A percentile compares a stretch with the other conserved stretches of the same genome.
phyloP scores from a whole-genome alignment of 1,140 invertebrate species.

The Drosophila jambulina region DNA sequence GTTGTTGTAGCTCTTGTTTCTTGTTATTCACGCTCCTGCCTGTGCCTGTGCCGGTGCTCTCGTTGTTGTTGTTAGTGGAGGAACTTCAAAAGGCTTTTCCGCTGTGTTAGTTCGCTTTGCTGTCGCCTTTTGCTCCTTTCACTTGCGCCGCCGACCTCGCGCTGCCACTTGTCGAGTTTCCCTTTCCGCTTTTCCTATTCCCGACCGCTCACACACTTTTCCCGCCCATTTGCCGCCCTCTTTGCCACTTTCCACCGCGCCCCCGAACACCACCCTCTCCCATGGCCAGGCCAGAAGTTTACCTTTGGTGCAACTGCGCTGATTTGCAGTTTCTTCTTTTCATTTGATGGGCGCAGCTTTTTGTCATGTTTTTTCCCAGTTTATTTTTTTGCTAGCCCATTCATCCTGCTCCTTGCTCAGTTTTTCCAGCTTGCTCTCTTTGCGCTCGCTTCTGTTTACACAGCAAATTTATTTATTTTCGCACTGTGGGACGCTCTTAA shows the following conservation, averaged over 20 bases:
- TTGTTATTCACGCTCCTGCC: slow-evolving; percentile 37
- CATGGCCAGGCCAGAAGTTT: slow-evolving; percentile 58
- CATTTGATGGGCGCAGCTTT: slow-evolving; percentile 65
- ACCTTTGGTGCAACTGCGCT: slow-evolving; percentile 75
- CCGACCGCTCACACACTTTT: slow-evolving; percentile 14
- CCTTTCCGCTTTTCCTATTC: background rate
- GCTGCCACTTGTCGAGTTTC: slow-evolving; percentile 62
- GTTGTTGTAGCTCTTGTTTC: slow-evolving; percentile 15
- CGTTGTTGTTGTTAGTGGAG: slow-evolving; percentile 38
- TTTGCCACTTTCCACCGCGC: background rate
- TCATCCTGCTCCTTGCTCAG: slow-evolving; percentile 41
- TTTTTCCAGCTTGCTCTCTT: slow-evolving; percentile 39
- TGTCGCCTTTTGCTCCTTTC: slow-evolving; percentile 67
- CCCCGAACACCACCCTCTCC: background rate
- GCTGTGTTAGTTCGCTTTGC: slow-evolving; percentile 66
- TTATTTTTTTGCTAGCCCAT: slow-evolving; percentile 35
- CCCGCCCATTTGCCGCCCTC: background rate
- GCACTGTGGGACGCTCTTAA: slow-evolving; percentile 75
- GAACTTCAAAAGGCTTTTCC: slow-evolving; percentile 76
- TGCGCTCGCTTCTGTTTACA: slow-evolving; percentile 70
- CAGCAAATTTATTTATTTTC: slow-evolving; percentile 83
- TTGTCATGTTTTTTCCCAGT: slow-evolving; percentile 22
- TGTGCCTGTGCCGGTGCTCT: slow-evolving; percentile 1
- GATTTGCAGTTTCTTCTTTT: slow-evolving; percentile 77
- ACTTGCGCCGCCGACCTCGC: slow-evolving; percentile 48